Percentiles rank a stretch among this genome's conserved stretches.
phyloP scores from a whole-genome alignment of 2,797 vertebrate genomes.

The Danio choprae region DNA sequence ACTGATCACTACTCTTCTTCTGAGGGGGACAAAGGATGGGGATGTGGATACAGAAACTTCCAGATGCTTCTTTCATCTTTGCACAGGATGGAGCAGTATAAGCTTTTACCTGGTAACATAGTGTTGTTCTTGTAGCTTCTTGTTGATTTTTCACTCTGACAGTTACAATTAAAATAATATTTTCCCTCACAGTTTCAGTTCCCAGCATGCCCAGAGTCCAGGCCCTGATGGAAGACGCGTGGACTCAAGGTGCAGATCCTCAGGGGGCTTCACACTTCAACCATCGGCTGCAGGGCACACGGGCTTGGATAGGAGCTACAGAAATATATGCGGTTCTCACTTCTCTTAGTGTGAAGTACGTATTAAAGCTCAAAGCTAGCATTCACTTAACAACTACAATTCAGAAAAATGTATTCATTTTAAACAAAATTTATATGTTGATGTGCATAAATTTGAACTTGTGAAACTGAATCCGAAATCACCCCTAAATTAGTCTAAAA shows the following conservation, averaged over 20 bases:
- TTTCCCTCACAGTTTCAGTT: conserved; percentile 60
- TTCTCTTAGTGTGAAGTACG: conserved; percentile 86
- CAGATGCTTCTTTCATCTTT: conserved; percentile 93
- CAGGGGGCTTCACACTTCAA: conserved; percentile 91
- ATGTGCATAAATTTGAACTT: not conserved
- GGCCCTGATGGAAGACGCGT: conserved; percentile 90
- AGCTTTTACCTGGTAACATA: conserved; percentile 81
- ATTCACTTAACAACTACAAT: not conserved
- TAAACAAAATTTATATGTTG: not conserved
- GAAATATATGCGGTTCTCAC: conserved; percentile 91
- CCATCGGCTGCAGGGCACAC: conserved; percentile 83
- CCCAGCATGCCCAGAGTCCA: conserved; percentile 92
- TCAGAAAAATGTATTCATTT: not conserved
- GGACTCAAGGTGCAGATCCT: conserved; percentile 92
- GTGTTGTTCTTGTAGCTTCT: not conserved
- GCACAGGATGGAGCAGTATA: conserved; percentile 77
- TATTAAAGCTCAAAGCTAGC: not conserved
- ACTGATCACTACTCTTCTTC: conserved; percentile 91
- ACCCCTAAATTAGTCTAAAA: too few relatives aligned
- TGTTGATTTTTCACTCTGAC: conserved; percentile 1
- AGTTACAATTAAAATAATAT: not conserved
- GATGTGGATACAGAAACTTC: conserved; percentile 95
- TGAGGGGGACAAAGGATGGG: conserved; percentile 91
- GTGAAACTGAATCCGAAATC: too few relatives aligned
- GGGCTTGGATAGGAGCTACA: conserved; percentile 94